phyloP scores from a whole-genome alignment of 2,888 invertebrate genomes.

The Leptodirus hochenwartii region DNA sequence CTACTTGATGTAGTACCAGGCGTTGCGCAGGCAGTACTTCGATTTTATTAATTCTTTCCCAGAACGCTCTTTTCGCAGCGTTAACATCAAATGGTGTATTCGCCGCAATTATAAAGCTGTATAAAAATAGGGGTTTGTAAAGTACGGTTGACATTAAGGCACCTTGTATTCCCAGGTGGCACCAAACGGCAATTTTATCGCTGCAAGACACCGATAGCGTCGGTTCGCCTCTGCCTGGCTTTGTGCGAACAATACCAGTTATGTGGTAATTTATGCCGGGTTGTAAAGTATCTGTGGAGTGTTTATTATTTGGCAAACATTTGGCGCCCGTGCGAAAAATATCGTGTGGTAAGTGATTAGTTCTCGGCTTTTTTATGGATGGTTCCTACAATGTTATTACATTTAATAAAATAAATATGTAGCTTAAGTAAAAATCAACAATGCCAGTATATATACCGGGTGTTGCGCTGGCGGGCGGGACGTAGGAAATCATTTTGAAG shows the following conservation, averaged over 20 bases:
- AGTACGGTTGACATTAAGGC: slow-evolving; percentile 53
- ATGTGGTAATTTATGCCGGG: slow-evolving; percentile 46
- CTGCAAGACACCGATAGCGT: slow-evolving; percentile 86
- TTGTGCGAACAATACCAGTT: slow-evolving; percentile 57
- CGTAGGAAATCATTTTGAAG: no score
- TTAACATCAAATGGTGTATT: slow-evolving; percentile 40
- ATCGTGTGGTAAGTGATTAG: slow-evolving; percentile 24
- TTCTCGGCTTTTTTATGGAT: slow-evolving; percentile 17
- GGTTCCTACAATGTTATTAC: no score
- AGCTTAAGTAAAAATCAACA: no score
- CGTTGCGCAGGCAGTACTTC: slow-evolving; percentile 12
- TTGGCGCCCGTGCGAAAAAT: slow-evolving; percentile 82
- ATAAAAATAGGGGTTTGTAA: slow-evolving; percentile 45
- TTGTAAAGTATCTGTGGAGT: slow-evolving; percentile 32
- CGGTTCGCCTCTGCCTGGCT: slow-evolving; percentile 78
- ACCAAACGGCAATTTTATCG: slow-evolving; percentile 86
- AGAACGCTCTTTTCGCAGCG: slow-evolving; percentile 30
- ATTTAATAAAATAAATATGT: no score
- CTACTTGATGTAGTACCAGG: slow-evolving; percentile 22
- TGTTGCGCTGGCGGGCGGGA: no score
- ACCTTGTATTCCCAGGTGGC: slow-evolving; percentile 70
- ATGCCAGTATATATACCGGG: no score
- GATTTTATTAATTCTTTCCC: slow-evolving; percentile 21
- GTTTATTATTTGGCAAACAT: slow-evolving; percentile 35
- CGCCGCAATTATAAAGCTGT: slow-evolving; percentile 51